Percentiles rank a stretch among this genome's conserved stretches.
phyloP scores from a whole-genome alignment of 2,888 invertebrate genomes.

The Drosophila falleni region DNA sequence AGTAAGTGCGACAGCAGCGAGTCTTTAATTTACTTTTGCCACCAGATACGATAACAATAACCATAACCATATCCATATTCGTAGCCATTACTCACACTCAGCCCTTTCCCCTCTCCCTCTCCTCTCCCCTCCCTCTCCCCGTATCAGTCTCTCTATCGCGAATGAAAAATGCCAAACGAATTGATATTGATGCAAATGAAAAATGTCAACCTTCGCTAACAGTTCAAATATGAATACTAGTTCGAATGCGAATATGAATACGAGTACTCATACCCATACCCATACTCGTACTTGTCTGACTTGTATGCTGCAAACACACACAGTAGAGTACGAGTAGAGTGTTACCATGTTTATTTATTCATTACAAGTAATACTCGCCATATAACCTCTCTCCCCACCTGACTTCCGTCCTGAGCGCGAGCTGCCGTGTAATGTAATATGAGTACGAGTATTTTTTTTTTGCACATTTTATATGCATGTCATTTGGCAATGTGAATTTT shows the following conservation, averaged over 20 bases:
- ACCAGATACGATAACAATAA: slow-evolving; percentile 58
- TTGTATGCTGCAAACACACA: background rate
- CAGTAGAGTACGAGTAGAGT: slow-evolving; percentile 13
- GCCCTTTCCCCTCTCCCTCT: background rate
- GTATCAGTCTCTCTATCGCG: slow-evolving; percentile 9
- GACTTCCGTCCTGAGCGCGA: background rate
- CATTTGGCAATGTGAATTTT: slow-evolving; percentile 74
- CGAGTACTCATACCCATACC: background rate
- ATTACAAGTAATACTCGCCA: slow-evolving; percentile 70
- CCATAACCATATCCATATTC: slow-evolving; percentile 60
- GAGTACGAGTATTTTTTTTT: slow-evolving; percentile 9
- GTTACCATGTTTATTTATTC: slow-evolving; percentile 72
- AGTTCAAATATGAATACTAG: slow-evolving; percentile 11
- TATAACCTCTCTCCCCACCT: background rate
- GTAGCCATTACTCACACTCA: slow-evolving; percentile 31
- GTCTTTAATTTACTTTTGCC: slow-evolving; percentile 60
- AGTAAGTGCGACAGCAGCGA: slow-evolving; percentile 3
- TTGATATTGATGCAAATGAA: slow-evolving; percentile 78
- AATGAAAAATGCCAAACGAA: slow-evolving; percentile 64
- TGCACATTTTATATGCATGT: slow-evolving; percentile 72
- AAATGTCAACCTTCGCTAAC: slow-evolving; percentile 64
- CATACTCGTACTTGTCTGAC: background rate
- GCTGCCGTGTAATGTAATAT: slow-evolving; percentile 58
- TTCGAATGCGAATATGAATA: slow-evolving; percentile 7
- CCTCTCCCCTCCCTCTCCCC: too few relatives aligned